Percentiles rank a stretch among this genome's conserved stretches.
Conservation (phyloP, 2,113 vertebrate species). For the Eretmochelys imbricata region DNA sequence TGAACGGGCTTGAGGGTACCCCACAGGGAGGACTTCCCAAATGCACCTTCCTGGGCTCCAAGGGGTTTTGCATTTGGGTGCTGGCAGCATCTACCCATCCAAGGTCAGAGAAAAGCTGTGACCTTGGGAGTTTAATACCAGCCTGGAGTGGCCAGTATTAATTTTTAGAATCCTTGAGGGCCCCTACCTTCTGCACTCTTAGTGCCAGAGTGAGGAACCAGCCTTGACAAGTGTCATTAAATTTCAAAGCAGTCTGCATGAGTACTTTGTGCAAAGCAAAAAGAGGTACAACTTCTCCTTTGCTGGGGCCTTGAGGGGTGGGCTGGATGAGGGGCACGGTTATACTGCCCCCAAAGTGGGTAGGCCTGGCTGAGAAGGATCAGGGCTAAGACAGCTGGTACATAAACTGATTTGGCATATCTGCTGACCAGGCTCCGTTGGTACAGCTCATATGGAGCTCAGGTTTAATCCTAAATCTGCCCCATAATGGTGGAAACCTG, state of each 20-base stretch:
- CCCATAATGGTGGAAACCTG: accelerated
- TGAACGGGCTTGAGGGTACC: too few relatives aligned
- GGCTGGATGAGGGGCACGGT: not conserved
- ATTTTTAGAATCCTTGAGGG: too few relatives aligned
- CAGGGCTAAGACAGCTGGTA: not conserved
- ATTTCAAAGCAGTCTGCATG: not conserved
- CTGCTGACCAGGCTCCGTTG: accelerated
- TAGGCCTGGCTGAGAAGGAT: not conserved
- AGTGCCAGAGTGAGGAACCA: too few relatives aligned
- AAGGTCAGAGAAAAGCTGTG: too few relatives aligned
- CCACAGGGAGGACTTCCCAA: too few relatives aligned
- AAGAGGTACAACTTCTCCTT: not conserved
- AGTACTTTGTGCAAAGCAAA: not conserved
- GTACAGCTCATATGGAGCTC: not conserved
- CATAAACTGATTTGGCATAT: not conserved
- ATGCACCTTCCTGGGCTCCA: too few relatives aligned
- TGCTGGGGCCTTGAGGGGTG: not conserved
- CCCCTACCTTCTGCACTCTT: too few relatives aligned
- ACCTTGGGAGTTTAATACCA: too few relatives aligned
- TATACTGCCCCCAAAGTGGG: not conserved
- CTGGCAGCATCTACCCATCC: too few relatives aligned
- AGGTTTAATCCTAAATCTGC: not conserved
- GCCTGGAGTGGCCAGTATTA: too few relatives aligned
- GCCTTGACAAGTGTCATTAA: not conserved
- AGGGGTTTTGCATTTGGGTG: too few relatives aligned